phyloP scores from a whole-genome alignment of 2,888 invertebrate species.

The Idaea straminata region DNA sequence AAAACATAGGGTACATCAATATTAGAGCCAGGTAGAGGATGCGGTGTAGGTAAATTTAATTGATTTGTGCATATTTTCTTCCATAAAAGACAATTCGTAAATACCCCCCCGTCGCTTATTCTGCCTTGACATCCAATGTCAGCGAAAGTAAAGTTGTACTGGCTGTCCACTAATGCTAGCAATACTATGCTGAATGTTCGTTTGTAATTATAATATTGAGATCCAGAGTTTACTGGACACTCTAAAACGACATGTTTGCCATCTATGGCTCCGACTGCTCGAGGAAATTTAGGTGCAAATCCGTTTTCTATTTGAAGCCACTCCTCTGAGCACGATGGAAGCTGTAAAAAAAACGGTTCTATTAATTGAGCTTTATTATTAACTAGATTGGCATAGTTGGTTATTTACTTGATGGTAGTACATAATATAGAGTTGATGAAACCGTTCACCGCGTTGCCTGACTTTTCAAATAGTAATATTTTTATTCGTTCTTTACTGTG shows the following conservation, averaged over 20 bases:
- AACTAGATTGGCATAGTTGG: no score
- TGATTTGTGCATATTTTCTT: conserved; percentile 27
- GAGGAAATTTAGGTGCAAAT: conserved; percentile 49
- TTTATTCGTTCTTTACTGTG: no score
- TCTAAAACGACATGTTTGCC: conserved; percentile 42
- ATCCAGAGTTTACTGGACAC: conserved; percentile 34
- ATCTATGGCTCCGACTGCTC: conserved; percentile 41
- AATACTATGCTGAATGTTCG: conserved; percentile 40
- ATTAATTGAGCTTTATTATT: conserved; percentile 17
- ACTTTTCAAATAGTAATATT: no score
- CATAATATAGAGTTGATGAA: no score
- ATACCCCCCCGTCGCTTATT: conserved; percentile 31
- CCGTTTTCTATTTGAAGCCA: conserved; percentile 35
- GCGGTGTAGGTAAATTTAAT: conserved; percentile 14
- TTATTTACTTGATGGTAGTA: no score
- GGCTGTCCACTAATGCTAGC: conserved; percentile 42
- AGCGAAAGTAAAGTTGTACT: conserved; percentile 36
- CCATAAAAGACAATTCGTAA: conserved; percentile 28
- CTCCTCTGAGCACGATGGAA: conserved; percentile 30
- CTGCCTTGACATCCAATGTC: conserved; percentile 32
- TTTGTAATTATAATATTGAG: conserved; percentile 44
- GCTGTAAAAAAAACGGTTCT: conserved; percentile 22
- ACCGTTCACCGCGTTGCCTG: no score
- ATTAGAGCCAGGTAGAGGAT: conserved; percentile 17
- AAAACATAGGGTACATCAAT: conserved; percentile 22